Base-by-base conservation (phyloP, 2,113 vertebrate species). In the Calyptommatus sinebrachiatus region DNA sequence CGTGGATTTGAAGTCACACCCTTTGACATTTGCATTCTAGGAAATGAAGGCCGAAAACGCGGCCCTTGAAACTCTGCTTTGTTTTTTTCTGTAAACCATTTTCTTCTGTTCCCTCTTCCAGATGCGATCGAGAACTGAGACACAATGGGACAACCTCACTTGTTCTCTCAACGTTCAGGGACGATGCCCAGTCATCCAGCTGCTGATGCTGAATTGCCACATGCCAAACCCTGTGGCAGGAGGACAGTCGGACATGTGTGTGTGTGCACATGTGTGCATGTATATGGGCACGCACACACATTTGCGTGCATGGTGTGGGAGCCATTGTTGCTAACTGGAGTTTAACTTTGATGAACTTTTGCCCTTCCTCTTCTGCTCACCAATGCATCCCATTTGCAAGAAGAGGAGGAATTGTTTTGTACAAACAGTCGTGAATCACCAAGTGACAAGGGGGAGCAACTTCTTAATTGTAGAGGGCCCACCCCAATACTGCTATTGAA, bases 101-200 rank as follows among this genome's bases (percentile, higher is more conserved):
- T 16, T 62, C n/a, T 53, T 60, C 41, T n/a, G 10, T 45, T 41
- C 57, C 50, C 22, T 24, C 45, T 79, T 75, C 41, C 48, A 83
- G 82, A 75, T 20, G 41, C 77, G 8, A 63, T 75, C 70, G 82
- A 83, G 66, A 83, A 83, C 71, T 83, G 77, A 83, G 82, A 62
- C 6, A 8, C 20, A 45, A 31, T 48, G 24, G 53, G 65, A 74
- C 66, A 81, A 69, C 31, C 41, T 53, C 3, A n/a, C 66, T 26
- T 24, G 67, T 14, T 12, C 9, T 48, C 71, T 29, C 71, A 35
- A 48, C 26, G 7, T 62, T 62, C 69, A 73, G 53, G 62, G 70
- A 74, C 65, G 28, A 18, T 21, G 57, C 53, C 79, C 72, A 70
- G 66, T 76, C 72, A 70, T 31, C 70, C 66, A 62, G 73, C 31